Evolutionary conservation across 2,797 vertebrate genomes (phyloP).

Genomic region (Muraenolepis orangiensis): DNA sequence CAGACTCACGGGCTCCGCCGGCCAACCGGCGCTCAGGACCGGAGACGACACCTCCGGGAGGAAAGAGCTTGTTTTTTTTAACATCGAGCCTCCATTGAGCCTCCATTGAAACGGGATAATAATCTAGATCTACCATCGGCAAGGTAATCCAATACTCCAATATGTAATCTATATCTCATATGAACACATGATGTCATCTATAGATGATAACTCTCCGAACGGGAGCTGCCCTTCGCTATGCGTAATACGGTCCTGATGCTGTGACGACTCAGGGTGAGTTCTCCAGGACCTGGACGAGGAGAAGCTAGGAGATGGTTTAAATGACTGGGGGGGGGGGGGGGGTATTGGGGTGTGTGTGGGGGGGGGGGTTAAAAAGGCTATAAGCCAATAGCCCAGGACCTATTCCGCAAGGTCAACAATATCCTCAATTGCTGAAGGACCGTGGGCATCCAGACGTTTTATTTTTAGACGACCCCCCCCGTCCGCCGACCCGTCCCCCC

Average conservation of each 20-base stretch:
- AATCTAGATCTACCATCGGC: constrained; percentile 65
- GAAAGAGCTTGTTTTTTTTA: constrained; percentile 27
- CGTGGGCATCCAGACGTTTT: constrained; percentile 35
- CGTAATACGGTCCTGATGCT: neutral
- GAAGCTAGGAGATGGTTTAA: constrained; percentile 23
- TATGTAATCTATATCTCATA: constrained; percentile 31
- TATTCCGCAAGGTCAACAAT: constrained; percentile 71
- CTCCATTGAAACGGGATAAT: constrained; percentile 60
- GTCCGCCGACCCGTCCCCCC: neutral
- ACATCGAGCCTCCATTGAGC: neutral
- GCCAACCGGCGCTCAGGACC: constrained; percentile 23
- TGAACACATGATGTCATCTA: constrained; percentile 15
- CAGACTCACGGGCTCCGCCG: constrained; percentile 38
- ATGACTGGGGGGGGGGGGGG: constrained; percentile 21
- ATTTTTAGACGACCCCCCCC: constrained; percentile 34
- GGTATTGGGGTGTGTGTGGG: neutral
- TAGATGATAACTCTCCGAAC: constrained; percentile 40
- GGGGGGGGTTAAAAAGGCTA: constrained; percentile 43
- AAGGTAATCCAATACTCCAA: constrained; percentile 71
- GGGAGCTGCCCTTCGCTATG: constrained; percentile 31
- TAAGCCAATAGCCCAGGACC: constrained; percentile 58
- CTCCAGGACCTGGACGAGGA: constrained; percentile 40
- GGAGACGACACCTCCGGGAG: constrained; percentile 21
- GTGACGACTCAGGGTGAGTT: constrained; percentile 37
- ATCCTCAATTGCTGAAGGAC: constrained; percentile 32